Evolutionary conservation across 1,140 invertebrate genomes (phyloP), one percentile per base, ranked within the genome.

Genomic region (Caenorhabditis brenneri): DNA sequence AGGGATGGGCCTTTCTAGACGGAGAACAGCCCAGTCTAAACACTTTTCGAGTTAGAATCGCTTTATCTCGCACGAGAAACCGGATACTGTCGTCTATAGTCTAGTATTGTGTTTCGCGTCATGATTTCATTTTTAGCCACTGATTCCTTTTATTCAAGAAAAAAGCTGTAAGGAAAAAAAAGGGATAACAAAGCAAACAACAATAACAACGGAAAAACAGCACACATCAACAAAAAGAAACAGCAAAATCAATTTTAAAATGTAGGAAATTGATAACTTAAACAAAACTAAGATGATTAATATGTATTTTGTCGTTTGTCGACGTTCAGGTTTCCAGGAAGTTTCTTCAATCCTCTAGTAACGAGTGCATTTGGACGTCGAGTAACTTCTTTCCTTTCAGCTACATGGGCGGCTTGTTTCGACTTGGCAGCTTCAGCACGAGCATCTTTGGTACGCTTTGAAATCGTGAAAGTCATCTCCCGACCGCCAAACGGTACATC

Each of bases 401-500:
- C 60, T 29, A 46, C 24, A 33, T 82, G 81, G 19, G 36, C 81
- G 5, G 33, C 81, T 60, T 81, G 39, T 29, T 79, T 83, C 46
- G n/a, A 51, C 29, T 83, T 83, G 24, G 31, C 74, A 27, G 48
- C 58, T 42, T 83, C 69, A 42, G 48, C 82, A 49, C 82, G 65
- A 79, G 48, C 36, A 39, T 65, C 82, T 33, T 79, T 83, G 1
- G 48, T 69, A 10, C 55, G 80, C 19, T 84, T 78, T 31, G 86
- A 83, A n/a, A 88, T 49, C 10, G 80, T 84, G 80, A 89, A 88
- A 22, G 88, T 84, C 51, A 89, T 85, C 6, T 85, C 85, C 33
- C 88, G 88, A 22, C 88, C 87, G 33, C 88, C 88, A 65, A 89
- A 88, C 2, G 85, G 80, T 31, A 85, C 87, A 24, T 87, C 85